Evolutionary conservation across 2,888 invertebrate genomes (phyloP).

Genomic region (Tenthredo amoena): DNA sequence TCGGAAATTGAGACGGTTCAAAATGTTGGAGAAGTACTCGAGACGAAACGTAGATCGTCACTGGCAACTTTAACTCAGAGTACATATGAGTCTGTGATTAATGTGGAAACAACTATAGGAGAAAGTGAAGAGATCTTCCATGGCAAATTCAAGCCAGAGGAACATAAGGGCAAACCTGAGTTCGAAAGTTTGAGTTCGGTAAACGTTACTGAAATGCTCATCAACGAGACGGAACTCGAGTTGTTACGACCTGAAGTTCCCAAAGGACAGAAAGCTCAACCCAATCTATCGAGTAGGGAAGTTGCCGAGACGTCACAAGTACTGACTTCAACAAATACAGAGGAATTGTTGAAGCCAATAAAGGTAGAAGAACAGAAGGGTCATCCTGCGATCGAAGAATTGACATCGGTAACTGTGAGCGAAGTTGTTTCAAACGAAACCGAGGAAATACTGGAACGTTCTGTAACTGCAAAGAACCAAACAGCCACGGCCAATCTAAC

Average conservation of each 20-base stretch:
- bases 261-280: constrained; percentile 63
- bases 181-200: constrained; percentile 65
- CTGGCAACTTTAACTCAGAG: constrained; percentile 67
- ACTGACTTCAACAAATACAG: constrained; percentile 68
- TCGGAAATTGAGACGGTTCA: constrained; percentile 68
- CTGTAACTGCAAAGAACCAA: constrained; percentile 68
- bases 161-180: constrained; percentile 61
- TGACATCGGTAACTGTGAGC: constrained; percentile 66
- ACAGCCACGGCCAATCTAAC: constrained; percentile 74
- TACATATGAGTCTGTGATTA: constrained; percentile 64
- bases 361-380: constrained; percentile 67
- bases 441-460: constrained; percentile 65
- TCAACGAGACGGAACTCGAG: constrained; percentile 64
- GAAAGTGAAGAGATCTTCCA: constrained; percentile 76
- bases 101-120: constrained; percentile 70
- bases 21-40: constrained; percentile 63
- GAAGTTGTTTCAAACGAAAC: constrained; percentile 67
- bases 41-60: constrained; percentile 63
- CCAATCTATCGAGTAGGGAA: constrained; percentile 70
- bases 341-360: constrained; percentile 66
- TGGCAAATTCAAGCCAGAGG: constrained; percentile 63
- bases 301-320: constrained; percentile 76
- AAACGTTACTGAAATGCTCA: constrained; percentile 65
- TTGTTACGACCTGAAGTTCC: constrained; percentile 58
- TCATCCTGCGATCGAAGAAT: constrained; percentile 66